Evolutionary conservation across 2,888 invertebrate genomes (phyloP).

Genomic region (Lacanobia oleracea): DNA sequence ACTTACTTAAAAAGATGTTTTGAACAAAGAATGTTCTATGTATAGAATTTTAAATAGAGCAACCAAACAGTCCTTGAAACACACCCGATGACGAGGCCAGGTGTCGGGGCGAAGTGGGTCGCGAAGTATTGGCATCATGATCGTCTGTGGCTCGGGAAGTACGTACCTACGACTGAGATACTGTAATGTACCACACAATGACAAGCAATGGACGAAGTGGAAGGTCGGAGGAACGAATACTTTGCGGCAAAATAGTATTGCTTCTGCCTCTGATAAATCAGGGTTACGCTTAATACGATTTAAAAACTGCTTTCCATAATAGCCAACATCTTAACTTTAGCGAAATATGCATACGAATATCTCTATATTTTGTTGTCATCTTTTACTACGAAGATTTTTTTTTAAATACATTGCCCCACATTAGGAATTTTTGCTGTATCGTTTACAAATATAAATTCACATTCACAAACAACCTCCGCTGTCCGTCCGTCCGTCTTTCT

Average conservation of each 20-base stretch:
- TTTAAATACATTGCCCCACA: too few species aligned
- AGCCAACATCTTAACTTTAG: too few species aligned
- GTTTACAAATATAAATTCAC: too few species aligned
- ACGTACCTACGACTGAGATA: neutral
- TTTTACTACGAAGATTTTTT: too few species aligned
- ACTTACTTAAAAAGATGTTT: slow-evolving; percentile 9
- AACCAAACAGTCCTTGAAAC: slow-evolving; percentile 77
- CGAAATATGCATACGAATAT: too few species aligned
- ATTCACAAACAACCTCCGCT: too few species aligned
- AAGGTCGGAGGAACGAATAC: neutral
- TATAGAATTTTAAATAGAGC: slow-evolving; percentile 73
- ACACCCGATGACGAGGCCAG: slow-evolving; percentile 64
- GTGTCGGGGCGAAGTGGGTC: slow-evolving; percentile 60
- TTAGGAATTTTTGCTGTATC: too few species aligned
- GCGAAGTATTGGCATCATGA: slow-evolving; percentile 11
- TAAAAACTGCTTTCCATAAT: too few species aligned
- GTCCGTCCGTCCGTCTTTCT: too few species aligned
- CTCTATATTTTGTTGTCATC: too few species aligned
- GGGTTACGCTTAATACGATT: too few species aligned
- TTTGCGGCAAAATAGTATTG: neutral
- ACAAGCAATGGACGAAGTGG: neutral
- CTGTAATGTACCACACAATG: neutral
- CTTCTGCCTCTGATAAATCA: neutral
- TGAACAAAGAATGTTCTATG: slow-evolving; percentile 58
- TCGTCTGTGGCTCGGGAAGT: slow-evolving; percentile 6